Base-by-base conservation (phyloP, 2,113 vertebrate species). In the Nesogale talazaci region DNA sequence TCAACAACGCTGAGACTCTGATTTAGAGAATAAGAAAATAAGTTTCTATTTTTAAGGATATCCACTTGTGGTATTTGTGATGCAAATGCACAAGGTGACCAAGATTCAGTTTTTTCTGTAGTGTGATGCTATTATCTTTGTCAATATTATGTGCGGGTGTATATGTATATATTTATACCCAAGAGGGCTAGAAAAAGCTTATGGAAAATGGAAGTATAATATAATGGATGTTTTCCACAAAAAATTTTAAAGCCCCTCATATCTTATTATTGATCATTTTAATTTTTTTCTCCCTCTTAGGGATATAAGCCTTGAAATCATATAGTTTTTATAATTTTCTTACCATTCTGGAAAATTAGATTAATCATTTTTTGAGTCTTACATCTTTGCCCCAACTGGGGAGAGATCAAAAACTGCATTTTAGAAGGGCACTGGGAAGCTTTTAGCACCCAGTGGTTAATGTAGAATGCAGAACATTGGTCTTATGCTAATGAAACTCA, bases 201-300 rank as follows among this genome's bases (percentile, higher is more conserved):
- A 23, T 61, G 59, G 59, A 61, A 61, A 61, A 61, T 23, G 22
- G 59, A 61, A 52, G 46, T 52, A 52, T 52, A 52, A 52, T 52
- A 52, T 52, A 52, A 52, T 52, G 46, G 46, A 12, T 10, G 10
- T 61, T 61, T 61, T 61, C 22, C 22, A 61, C 59, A 61, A 61
- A 61, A n/a, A n/a, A n/a, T n/a, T 52, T 52, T 52, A 12, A 52
- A 52, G 9, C 46, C 22, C 59, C 16, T 61, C 59, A 42, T 34
- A 65, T 11, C 90, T 93, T 65, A 76, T 52, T 83, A 23, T 77
- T 72, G 81, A 84, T 65, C 56, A 86, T 34, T n/a, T 78, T 77
- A 52, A 74, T 22, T 65, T 94, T 83, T 14, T 20, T 75, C 1
- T 20, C 82, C 78, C 40, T 65, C 7, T 78, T 70, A 1, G 27